Percentiles rank a stretch among this genome's conserved stretches.
Evolutionary conservation across 2,797 vertebrate genomes (phyloP).

Genomic region (Chelonia mydas): DNA sequence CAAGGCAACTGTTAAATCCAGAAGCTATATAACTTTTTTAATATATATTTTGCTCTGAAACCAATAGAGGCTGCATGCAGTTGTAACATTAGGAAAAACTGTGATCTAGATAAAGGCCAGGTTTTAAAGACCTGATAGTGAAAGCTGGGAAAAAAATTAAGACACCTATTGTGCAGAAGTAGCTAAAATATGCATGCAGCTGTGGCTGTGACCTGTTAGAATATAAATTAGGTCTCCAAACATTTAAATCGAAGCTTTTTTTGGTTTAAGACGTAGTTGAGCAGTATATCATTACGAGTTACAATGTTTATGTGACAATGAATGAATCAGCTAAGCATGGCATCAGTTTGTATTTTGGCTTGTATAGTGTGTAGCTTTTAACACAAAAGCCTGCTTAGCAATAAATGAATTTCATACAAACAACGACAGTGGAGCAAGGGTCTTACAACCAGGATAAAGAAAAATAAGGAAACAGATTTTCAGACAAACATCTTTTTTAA

Average conservation of each 20-base stretch:
- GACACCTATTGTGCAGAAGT: slow-evolving; percentile 70
- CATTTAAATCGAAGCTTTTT: slow-evolving; percentile 73
- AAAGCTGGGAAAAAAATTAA: slow-evolving; percentile 65
- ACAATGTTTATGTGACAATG: slow-evolving; percentile 65
- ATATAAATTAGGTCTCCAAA: slow-evolving; percentile 73
- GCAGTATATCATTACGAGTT: slow-evolving; percentile 70
- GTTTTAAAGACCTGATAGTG: slow-evolving; percentile 54
- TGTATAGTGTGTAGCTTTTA: slow-evolving; percentile 26
- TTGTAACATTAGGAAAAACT: slow-evolving; percentile 56
- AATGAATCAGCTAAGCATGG: slow-evolving; percentile 62
- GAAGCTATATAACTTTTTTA: slow-evolving; percentile 69
- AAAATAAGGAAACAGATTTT: slow-evolving; percentile 56
- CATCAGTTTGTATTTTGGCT: slow-evolving; percentile 45
- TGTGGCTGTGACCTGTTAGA: slow-evolving; percentile 54
- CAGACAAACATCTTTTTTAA: slow-evolving; percentile 19
- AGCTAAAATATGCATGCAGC: slow-evolving; percentile 68
- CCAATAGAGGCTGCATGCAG: slow-evolving; percentile 71
- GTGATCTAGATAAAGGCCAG: slow-evolving; percentile 60
- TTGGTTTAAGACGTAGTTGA: slow-evolving; percentile 74
- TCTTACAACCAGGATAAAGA: slow-evolving; percentile 48
- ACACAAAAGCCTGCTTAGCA: slow-evolving; percentile 62
- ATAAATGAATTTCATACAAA: slow-evolving; percentile 59
- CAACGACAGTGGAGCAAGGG: slow-evolving; percentile 36
- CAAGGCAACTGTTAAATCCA: slow-evolving; percentile 67
- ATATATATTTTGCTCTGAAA: slow-evolving; percentile 68